phyloP scores from a whole-genome alignment of 2,113 vertebrate species.

The Gopherus evgoodei region DNA sequence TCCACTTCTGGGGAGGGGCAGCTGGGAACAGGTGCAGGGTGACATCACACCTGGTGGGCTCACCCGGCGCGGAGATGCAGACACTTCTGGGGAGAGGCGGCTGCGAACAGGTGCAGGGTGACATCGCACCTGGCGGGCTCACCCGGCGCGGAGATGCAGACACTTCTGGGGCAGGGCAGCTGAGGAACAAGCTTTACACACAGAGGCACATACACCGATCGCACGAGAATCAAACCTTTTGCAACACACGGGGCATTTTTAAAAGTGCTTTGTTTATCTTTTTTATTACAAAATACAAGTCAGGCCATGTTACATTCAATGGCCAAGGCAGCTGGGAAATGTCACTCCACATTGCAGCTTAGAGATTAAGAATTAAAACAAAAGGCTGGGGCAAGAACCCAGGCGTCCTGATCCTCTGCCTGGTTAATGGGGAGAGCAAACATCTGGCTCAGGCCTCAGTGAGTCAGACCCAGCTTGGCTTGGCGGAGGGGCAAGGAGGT shows the following conservation, averaged over 20 bases:
- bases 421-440: not conserved
- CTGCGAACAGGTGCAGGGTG: not conserved
- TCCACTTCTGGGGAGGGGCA: not conserved
- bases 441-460: no score
- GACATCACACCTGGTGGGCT: not conserved
- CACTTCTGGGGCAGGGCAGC: not conserved
- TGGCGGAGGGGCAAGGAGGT: not conserved
- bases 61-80: not conserved
- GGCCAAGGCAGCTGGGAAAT: not conserved
- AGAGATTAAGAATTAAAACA: not conserved
- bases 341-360: not conserved
- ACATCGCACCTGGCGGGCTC: not conserved
- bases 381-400: not conserved
- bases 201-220: not conserved
- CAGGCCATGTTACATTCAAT: not conserved
- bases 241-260: not conserved
- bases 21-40: not conserved
- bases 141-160: not conserved
- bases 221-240: not conserved
- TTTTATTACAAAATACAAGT: slow-evolving; percentile 18
- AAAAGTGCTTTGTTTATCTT: slow-evolving; percentile 14
- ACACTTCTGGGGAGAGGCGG: not conserved
- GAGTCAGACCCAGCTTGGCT: not conserved
- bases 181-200: not conserved
- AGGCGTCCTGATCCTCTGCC: not conserved